These are phyloP conservation scores for Andrena praecox DNA, from an alignment of 2,888 invertebrate genomes.

Conservation along the genomic window DNA sequence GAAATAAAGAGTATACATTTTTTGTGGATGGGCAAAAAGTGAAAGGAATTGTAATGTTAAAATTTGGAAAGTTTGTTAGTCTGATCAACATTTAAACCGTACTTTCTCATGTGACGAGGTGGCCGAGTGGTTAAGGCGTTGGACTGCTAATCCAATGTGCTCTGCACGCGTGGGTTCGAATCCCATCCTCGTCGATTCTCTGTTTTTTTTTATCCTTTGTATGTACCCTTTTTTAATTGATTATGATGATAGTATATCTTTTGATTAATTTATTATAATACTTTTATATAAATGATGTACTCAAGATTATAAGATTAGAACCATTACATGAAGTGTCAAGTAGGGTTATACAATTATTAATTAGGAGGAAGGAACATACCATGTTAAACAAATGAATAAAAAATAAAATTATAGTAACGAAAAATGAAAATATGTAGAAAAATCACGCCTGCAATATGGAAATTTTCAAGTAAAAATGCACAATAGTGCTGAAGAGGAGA, in stretches of 20 bases:
- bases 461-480: neutral
- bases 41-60: constrained; percentile 22
- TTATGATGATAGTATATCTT: neutral
- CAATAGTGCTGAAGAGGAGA: neutral
- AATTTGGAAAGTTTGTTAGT: neutral
- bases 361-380: too few species aligned
- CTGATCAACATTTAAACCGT: constrained; percentile 50
- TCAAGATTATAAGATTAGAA: too few species aligned
- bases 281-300: neutral
- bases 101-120: constrained; percentile 80
- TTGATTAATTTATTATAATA: neutral
- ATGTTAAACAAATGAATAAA: too few species aligned
- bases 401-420: neutral
- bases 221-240: neutral
- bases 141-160: constrained; percentile 86
- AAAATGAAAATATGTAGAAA: neutral
- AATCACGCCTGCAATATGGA: neutral
- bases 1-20: neutral
- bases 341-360: too few species aligned
- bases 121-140: constrained; percentile 86
- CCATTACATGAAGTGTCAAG: too few species aligned
- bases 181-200: constrained; percentile 83
- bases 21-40: neutral
- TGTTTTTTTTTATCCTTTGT: constrained; percentile 64
- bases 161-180: constrained; percentile 86